Percentiles rank a stretch among this genome's conserved stretches.
Evolutionary conservation across 2,888 invertebrate species (phyloP).

Genomic region (Tuta absoluta): DNA sequence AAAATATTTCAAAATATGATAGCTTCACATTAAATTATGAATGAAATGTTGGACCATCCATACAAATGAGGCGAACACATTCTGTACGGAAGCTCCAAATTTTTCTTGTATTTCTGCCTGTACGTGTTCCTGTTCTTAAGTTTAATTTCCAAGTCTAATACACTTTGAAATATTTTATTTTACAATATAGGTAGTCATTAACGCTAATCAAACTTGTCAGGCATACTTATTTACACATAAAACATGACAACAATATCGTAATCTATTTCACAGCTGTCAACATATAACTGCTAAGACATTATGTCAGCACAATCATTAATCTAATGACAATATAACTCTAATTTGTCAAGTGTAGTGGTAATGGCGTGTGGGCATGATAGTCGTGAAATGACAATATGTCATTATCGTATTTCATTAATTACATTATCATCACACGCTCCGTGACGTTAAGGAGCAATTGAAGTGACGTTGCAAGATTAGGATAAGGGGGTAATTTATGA

Average conservation of each 20-base stretch:
- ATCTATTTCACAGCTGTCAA: constrained; percentile 12
- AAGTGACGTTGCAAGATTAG: background rate
- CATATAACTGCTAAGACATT: constrained; percentile 1
- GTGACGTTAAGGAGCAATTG: background rate
- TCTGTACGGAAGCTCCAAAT: too few relatives aligned
- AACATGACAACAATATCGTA: background rate
- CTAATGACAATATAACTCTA: constrained; percentile 17
- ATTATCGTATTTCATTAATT: constrained; percentile 12
- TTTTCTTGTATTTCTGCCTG: too few relatives aligned
- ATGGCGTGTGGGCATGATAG: constrained; percentile 11
- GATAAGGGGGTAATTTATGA: background rate
- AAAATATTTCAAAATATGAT: too few relatives aligned
- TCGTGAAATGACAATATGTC: constrained; percentile 1
- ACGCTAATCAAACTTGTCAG: background rate
- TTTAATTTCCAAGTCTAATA: too few relatives aligned
- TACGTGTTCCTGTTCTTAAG: too few relatives aligned
- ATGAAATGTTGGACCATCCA: too few relatives aligned
- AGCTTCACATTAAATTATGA: too few relatives aligned
- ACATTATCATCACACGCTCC: background rate
- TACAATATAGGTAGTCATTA: background rate
- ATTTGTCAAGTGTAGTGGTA: constrained; percentile 16
- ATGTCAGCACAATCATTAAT: constrained; percentile 6
- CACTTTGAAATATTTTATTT: too few relatives aligned
- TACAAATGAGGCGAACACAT: too few relatives aligned
- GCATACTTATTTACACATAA: background rate